Evolutionary conservation across 2,888 invertebrate genomes (phyloP).

Genomic region (Platypus cylindrus): DNA sequence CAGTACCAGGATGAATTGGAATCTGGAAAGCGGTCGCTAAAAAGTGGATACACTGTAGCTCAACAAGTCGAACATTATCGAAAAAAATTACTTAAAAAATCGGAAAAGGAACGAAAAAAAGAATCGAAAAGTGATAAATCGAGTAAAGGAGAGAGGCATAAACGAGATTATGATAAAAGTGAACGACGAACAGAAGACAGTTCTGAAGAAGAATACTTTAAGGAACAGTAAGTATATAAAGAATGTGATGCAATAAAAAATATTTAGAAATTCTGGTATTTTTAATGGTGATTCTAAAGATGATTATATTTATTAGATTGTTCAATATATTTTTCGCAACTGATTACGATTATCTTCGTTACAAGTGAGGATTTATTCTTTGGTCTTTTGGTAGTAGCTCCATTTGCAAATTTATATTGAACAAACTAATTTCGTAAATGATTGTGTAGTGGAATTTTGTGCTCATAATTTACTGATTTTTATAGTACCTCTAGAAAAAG

Average conservation of each 20-base stretch:
- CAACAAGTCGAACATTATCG: conserved; percentile 87
- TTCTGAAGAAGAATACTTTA: conserved; percentile 33
- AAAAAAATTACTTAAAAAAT: conserved; percentile 73
- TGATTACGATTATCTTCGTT: too few species aligned
- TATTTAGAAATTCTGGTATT: conserved; percentile 6
- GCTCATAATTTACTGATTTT: conserved; percentile 25
- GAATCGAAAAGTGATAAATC: conserved; percentile 28
- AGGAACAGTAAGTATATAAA: conserved; percentile 32
- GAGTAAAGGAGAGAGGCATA: conserved; percentile 28
- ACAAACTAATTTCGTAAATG: too few species aligned
- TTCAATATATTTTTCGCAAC: too few species aligned
- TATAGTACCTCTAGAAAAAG: conserved; percentile 36
- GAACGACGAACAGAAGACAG: conserved; percentile 29
- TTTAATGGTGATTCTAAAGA: too few species aligned
- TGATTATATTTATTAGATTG: too few species aligned
- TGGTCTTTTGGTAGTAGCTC: too few species aligned
- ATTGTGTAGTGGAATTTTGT: too few species aligned
- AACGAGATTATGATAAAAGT: conserved; percentile 31
- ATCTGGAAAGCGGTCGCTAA: conserved; percentile 61
- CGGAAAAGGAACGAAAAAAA: conserved; percentile 30
- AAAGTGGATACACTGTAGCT: conserved; percentile 59
- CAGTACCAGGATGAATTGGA: conserved; percentile 95
- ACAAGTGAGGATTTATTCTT: too few species aligned
- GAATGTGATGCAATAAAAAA: conserved; percentile 9
- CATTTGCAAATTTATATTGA: too few species aligned